phyloP scores from a whole-genome alignment of 1,140 invertebrate species.

The Chrysoperla carnea region DNA sequence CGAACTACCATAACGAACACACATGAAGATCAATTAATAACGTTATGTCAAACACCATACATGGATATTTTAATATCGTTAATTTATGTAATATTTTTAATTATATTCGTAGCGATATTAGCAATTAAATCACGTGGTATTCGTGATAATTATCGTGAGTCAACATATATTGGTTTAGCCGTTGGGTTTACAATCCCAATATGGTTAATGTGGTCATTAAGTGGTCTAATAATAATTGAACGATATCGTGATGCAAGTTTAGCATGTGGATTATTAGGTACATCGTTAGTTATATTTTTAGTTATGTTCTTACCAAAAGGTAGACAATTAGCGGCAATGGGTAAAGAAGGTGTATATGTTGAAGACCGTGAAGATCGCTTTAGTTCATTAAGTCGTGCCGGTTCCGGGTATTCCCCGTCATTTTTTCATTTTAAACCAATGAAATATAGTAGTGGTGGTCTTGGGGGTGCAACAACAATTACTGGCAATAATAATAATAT shows the following conservation, averaged over 20 bases:
- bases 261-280: slow-evolving; percentile 69
- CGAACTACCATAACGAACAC: background rate
- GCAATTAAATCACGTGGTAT: slow-evolving; percentile 72
- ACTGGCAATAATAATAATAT: slow-evolving; percentile 19
- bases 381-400: slow-evolving; percentile 56
- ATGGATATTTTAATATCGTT: slow-evolving; percentile 58
- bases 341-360: slow-evolving; percentile 55
- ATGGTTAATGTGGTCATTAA: slow-evolving; percentile 69
- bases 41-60: slow-evolving; percentile 42
- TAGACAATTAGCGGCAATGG: slow-evolving; percentile 75
- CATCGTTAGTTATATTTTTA: slow-evolving; percentile 66
- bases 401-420: slow-evolving; percentile 69
- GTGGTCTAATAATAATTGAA: slow-evolving; percentile 54
- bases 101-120: slow-evolving; percentile 66
- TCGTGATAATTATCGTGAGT: slow-evolving; percentile 83
- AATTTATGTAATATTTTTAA: slow-evolving; percentile 64
- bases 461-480: slow-evolving; percentile 24
- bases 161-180: slow-evolving; percentile 73
- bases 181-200: slow-evolving; percentile 67
- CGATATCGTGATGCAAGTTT: slow-evolving; percentile 70
- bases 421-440: slow-evolving; percentile 83
- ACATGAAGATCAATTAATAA: slow-evolving; percentile 17
- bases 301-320: slow-evolving; percentile 90
- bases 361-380: slow-evolving; percentile 60
- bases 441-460: slow-evolving; percentile 26